These are phyloP conservation scores for Mythimna albipuncta DNA, from an alignment of 2,888 invertebrate genomes.

Conservation along the genomic window DNA sequence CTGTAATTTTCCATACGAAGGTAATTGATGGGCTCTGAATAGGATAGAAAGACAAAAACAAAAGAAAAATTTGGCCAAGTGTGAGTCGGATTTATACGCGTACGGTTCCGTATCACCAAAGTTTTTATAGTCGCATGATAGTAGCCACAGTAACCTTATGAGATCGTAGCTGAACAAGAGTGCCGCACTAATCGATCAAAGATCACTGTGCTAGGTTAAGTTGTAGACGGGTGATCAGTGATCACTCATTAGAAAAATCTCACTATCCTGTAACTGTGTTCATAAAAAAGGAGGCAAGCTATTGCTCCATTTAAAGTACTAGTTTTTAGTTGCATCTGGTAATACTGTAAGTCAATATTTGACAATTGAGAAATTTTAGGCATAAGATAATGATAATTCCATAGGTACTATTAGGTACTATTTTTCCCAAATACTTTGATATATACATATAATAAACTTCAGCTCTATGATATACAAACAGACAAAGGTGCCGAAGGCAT, in stretches of 20 bases:
- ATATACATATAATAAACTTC: background rate
- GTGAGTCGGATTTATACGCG: no score
- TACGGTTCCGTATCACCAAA: background rate
- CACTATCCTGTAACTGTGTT: background rate
- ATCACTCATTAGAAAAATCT: background rate
- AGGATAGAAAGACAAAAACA: conserved; percentile 13
- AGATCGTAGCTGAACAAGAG: background rate
- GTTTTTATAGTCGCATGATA: background rate
- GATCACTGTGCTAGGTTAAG: background rate
- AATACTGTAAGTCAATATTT: background rate
- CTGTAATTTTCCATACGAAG: conserved; percentile 40
- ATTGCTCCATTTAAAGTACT: background rate
- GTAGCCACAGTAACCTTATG: background rate
- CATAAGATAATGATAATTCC: background rate
- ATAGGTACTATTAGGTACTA: no score
- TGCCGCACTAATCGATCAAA: background rate
- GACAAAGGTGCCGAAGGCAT: background rate
- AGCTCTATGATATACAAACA: background rate
- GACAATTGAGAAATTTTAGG: background rate
- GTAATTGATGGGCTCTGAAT: conserved; percentile 35
- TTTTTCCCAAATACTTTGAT: background rate
- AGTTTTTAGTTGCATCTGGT: background rate
- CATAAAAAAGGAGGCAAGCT: background rate
- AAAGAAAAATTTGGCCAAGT: background rate
- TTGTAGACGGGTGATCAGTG: no score